These are phyloP conservation scores for Nyctalus aviator DNA, from an alignment of 2,797 vertebrate species.

Conservation along the genomic window DNA sequence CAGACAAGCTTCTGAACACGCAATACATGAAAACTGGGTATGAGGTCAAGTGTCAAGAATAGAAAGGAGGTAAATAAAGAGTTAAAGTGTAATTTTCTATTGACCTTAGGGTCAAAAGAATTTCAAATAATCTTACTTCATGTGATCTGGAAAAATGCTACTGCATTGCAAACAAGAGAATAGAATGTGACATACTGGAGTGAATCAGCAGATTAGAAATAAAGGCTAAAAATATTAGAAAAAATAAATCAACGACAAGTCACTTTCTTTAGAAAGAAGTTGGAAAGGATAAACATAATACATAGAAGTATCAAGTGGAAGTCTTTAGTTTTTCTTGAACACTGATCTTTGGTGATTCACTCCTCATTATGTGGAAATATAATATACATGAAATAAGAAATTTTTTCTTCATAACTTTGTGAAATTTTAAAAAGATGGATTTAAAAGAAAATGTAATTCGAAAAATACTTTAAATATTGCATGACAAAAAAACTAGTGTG, in stretches of 20 bases:
- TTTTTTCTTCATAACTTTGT: background rate
- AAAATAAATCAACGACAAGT: background rate
- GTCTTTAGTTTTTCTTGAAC: background rate
- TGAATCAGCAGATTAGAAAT: slow-evolving; percentile 7
- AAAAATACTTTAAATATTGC: background rate
- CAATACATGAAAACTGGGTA: background rate
- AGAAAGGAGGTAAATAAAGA: background rate
- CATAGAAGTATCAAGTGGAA: background rate
- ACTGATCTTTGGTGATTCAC: background rate
- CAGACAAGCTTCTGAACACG: background rate
- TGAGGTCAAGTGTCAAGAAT: background rate
- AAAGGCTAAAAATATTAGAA: background rate
- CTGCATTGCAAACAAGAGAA: background rate
- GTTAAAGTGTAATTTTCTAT: slow-evolving; percentile 2
- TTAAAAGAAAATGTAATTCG: slow-evolving; percentile 31
- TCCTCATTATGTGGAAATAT: background rate
- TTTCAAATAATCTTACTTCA: background rate
- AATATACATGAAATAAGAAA: background rate
- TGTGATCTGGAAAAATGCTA: background rate
- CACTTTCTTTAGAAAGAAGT: background rate
- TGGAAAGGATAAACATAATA: background rate
- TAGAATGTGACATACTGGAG: background rate
- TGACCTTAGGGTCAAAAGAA: slow-evolving; percentile 16
- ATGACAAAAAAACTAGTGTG: slow-evolving; percentile 26
- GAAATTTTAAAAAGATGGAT: background rate